A percentile compares a stretch with the other conserved stretches of the same genome.
Conservation (phyloP, 2,888 invertebrate species). For the Trichogramma dendrolimi region DNA sequence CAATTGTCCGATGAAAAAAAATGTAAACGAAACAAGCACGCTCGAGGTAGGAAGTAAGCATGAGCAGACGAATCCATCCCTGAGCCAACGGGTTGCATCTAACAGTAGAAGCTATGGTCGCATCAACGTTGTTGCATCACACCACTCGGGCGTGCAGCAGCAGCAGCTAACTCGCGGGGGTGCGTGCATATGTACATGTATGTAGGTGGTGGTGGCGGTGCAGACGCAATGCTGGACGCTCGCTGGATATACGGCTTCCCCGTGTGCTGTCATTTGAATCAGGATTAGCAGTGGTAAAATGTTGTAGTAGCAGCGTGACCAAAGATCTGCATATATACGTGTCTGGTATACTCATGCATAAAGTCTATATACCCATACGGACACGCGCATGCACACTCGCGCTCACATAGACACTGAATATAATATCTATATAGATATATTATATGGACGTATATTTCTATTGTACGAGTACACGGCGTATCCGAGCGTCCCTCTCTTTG, state of each 20-base stretch:
- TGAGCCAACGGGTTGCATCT: conserved; percentile 8
- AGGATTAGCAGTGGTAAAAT: conserved; percentile 39
- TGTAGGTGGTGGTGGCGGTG: conserved; percentile 31
- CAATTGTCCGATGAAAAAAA: no score
- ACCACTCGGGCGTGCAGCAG: background rate
- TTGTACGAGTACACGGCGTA: no score
- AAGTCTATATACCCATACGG: conserved; percentile 1
- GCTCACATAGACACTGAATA: no score
- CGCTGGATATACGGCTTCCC: conserved; percentile 45
- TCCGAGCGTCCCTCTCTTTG: no score
- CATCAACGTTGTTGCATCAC: conserved; percentile 10
- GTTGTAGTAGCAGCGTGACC: conserved; percentile 7
- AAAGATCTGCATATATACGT: conserved; percentile 24
- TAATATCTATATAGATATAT: no score
- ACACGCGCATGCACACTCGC: no score
- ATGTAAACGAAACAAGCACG: no score
- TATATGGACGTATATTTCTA: no score
- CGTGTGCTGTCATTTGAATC: conserved; percentile 47
- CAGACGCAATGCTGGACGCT: conserved; percentile 25
- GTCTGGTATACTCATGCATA: conserved; percentile 3
- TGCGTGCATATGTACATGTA: background rate
- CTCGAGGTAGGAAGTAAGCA: no score
- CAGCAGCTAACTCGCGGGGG: background rate
- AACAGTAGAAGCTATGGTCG: conserved; percentile 1
- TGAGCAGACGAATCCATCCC: conserved; percentile 11